Evolutionary conservation across 2,797 vertebrate genomes (phyloP).

Genomic region (Podargus strigoides): DNA sequence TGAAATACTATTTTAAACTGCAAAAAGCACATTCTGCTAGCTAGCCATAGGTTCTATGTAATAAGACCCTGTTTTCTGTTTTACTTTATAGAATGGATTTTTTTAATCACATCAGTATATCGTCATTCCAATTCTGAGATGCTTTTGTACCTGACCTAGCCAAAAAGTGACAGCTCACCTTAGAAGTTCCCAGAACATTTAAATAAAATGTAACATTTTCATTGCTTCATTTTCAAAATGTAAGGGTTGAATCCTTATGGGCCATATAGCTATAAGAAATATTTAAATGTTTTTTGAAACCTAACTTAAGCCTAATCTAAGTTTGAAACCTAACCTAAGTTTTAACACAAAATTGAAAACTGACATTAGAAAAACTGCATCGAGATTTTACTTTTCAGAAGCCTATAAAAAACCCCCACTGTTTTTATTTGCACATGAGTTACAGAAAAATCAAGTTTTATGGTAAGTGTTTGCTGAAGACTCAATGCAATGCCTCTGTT

Average conservation of each 20-base stretch:
- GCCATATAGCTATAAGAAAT: neutral
- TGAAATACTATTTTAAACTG: neutral
- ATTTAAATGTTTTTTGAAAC: neutral
- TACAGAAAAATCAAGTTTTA: neutral
- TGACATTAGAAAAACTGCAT: neutral
- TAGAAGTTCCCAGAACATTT: neutral
- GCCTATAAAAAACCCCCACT: neutral
- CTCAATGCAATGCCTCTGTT: too few species aligned
- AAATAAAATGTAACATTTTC: neutral
- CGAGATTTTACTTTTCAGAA: neutral
- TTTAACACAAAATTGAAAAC: neutral
- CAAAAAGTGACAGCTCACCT: neutral
- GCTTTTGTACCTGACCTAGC: neutral
- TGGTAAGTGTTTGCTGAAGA: neutral
- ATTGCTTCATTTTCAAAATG: neutral
- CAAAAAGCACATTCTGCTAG: neutral
- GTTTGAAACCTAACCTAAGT: neutral
- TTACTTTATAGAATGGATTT: neutral
- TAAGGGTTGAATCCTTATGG: neutral
- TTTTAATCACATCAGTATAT: neutral
- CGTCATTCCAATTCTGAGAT: neutral
- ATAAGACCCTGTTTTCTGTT: neutral
- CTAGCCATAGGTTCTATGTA: neutral
- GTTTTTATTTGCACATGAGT: neutral
- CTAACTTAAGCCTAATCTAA: too few species aligned